phyloP scores from a whole-genome alignment of 2,888 invertebrate genomes.

The Pterostichus niger region DNA sequence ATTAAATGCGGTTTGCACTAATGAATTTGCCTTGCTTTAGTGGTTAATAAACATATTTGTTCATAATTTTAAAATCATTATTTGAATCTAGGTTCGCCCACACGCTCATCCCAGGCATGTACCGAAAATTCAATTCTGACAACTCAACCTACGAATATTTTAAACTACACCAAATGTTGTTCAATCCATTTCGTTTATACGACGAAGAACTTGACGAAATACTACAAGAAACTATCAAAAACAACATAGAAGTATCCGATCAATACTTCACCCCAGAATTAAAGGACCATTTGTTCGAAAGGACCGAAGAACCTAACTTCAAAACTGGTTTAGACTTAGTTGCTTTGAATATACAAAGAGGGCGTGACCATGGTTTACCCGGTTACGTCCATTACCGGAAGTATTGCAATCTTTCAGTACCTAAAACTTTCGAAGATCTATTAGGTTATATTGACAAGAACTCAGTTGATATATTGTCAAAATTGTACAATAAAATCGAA shows the following conservation, averaged over 20 bases:
- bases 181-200: conserved; percentile 89
- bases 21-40: too few species aligned
- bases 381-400: conserved; percentile 88
- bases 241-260: conserved; percentile 82
- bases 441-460: conserved; percentile 82
- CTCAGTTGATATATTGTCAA: conserved; percentile 81
- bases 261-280: conserved; percentile 83
- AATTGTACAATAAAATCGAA: conserved; percentile 85
- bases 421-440: conserved; percentile 83
- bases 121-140: conserved; percentile 82
- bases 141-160: conserved; percentile 80
- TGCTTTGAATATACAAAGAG: conserved; percentile 91
- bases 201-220: conserved; percentile 82
- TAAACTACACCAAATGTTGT: conserved; percentile 88
- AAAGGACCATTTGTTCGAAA: conserved; percentile 85
- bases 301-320: conserved; percentile 71
- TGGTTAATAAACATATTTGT: too few species aligned
- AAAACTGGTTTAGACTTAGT: conserved; percentile 88
- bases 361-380: conserved; percentile 91
- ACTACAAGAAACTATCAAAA: conserved; percentile 83
- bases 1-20: too few species aligned
- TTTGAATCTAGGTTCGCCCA: conserved; percentile 86
- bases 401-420: conserved; percentile 85
- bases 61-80: too few species aligned
- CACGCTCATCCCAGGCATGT: conserved; percentile 88